A percentile compares a stretch with the other conserved stretches of the same genome.
phyloP scores from a whole-genome alignment of 2,113 vertebrate species.

The Ailurus styani region DNA sequence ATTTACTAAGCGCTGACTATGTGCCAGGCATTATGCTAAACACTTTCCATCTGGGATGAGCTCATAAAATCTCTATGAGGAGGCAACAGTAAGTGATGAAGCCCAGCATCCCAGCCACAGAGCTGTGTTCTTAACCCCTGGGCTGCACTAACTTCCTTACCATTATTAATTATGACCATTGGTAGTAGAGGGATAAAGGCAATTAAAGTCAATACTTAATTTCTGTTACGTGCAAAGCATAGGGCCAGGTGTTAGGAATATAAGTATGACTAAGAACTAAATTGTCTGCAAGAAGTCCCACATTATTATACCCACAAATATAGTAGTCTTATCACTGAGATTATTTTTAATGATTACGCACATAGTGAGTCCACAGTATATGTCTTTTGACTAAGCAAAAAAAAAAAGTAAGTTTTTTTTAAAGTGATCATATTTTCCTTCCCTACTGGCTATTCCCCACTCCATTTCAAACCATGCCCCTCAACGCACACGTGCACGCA shows the following conservation, averaged over 20 bases:
- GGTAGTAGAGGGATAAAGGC: neutral
- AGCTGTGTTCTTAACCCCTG: neutral
- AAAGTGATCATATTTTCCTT: neutral
- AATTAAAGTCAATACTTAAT: neutral
- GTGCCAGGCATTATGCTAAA: neutral
- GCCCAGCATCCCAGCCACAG: neutral
- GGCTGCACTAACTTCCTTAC: neutral
- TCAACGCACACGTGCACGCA: neutral
- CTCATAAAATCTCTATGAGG: fast-evolving
- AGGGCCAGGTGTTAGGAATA: neutral
- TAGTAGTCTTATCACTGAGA: neutral
- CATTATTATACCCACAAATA: neutral
- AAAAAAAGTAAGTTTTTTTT: neutral
- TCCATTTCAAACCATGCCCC: neutral
- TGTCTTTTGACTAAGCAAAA: neutral
- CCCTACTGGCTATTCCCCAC: neutral
- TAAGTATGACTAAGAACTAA: neutral
- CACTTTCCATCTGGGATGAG: neutral
- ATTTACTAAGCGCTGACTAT: neutral
- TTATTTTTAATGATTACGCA: neutral
- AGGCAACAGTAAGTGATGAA: neutral
- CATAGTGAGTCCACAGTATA: neutral
- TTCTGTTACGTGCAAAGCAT: neutral
- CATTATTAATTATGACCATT: neutral
- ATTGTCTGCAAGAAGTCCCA: neutral